Base-by-base conservation (phyloP, 1,140 invertebrate species). In the Apocrypta bakeri region DNA sequence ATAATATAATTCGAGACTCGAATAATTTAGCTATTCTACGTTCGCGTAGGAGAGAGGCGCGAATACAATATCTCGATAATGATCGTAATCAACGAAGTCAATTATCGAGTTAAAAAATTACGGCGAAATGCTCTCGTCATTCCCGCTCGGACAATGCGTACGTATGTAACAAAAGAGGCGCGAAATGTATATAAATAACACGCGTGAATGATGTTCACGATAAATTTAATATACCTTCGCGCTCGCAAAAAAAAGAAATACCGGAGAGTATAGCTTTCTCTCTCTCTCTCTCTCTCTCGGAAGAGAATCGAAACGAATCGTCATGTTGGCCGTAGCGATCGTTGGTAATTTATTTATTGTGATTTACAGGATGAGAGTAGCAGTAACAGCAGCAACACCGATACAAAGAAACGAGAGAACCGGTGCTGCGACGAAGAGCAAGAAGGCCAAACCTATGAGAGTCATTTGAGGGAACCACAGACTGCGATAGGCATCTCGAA, bases 291-390 rank as follows among this genome's bases (percentile, higher is more conserved):
- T n/a, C n/a, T n/a, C n/a, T n/a, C n/a, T 29, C 56, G 27, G 74
- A 66, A 40, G 64, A 31, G 61, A 68, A 68, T 48, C 37, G 64
- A 79, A 78, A 79, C 31, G 77, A 42, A 79, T 79, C 40, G 17
- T 79, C 66, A n/a, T 56, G 76, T 78, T 29, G 37, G 61, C 24
- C 25, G 29, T 8, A 27, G 64, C 72, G 25, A 27, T 79, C 48
- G 37, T n/a, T 27, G 24, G n/a, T 73, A 63, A 80, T 73, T 80
- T 80, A 80, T 80, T 80, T 80, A 73, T 73, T 72, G 69, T 73
- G 56, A 80, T 80, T 80, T 80, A 80, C 71, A 71, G 73, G 9
- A 63, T 33, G 63, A 81, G 75, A 64, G n/a, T 7, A 24, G 21
- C 24, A 56, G 2, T 17, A 48, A 48, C n/a, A 48, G 42, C 31